A percentile compares a stretch with the other conserved stretches of the same genome.
phyloP scores from a whole-genome alignment of 2,888 invertebrate species.

The Chymomyza fuscimana region DNA sequence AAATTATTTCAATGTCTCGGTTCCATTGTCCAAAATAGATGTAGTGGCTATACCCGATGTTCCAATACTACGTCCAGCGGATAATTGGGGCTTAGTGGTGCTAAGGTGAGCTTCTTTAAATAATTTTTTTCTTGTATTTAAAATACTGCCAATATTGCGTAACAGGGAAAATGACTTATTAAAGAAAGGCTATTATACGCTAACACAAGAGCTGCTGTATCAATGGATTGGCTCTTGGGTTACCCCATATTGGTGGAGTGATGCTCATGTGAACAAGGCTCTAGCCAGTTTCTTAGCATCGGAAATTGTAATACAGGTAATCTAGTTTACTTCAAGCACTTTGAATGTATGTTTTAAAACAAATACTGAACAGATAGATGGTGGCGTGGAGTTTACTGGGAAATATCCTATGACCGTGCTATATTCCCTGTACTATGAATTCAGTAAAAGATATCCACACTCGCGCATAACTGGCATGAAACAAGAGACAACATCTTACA shows the following conservation, averaged over 20 bases:
- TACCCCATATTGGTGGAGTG: constrained; percentile 89
- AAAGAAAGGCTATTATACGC: constrained; percentile 83
- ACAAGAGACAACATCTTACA: constrained; percentile 86
- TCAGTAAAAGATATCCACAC: constrained; percentile 88
- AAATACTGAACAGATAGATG: constrained; percentile 82
- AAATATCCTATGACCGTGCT: constrained; percentile 90
- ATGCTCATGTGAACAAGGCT: constrained; percentile 88
- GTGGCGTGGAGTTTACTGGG: constrained; percentile 87
- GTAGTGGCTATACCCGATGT: constrained; percentile 87
- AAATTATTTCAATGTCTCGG: constrained; percentile 84
- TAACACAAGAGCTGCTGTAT: constrained; percentile 87
- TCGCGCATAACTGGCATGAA: constrained; percentile 87
- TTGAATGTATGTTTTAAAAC: neutral
- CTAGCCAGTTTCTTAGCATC: constrained; percentile 88
- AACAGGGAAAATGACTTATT: constrained; percentile 87
- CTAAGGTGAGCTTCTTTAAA: constrained; percentile 83
- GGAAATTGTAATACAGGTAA: constrained; percentile 86
- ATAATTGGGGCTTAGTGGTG: constrained; percentile 89
- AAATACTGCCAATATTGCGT: constrained; percentile 29
- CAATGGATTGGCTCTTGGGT: constrained; percentile 90
- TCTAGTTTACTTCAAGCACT: neutral
- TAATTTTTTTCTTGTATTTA: constrained; percentile 22
- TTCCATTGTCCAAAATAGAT: constrained; percentile 86
- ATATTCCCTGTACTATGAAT: constrained; percentile 89
- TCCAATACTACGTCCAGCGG: constrained; percentile 86